Percentiles rank a stretch among this genome's conserved stretches.
These are phyloP conservation scores for Aphaenogaster rudis DNA, from an alignment of 1,140 invertebrate genomes.

Conservation along the genomic window DNA sequence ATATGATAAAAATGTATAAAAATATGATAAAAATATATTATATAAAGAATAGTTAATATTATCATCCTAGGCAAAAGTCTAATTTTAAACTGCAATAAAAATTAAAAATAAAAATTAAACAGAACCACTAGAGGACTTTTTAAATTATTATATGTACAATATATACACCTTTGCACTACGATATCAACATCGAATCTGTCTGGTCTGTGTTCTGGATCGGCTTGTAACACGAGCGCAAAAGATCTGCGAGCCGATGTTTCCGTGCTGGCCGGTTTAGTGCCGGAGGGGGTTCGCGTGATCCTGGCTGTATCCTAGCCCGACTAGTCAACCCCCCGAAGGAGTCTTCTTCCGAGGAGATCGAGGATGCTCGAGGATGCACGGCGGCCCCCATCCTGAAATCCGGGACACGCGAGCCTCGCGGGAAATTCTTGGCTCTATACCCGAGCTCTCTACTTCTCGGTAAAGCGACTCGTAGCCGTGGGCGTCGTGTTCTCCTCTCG, in stretches of 20 bases:
- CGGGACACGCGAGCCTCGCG: conserved; percentile 86
- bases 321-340: conserved; percentile 74
- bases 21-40: not conserved
- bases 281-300: conserved; percentile 81
- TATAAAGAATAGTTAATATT: not conserved
- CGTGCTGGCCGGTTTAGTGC: conserved; percentile 71
- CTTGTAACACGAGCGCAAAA: conserved; percentile 33
- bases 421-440: conserved; percentile 83
- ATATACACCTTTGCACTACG: not conserved
- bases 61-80: not conserved
- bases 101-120: not conserved
- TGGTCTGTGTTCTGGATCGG: conserved; percentile 11
- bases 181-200: not conserved
- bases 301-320: conserved; percentile 79
- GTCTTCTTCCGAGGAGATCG: conserved; percentile 77
- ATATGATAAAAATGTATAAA: not conserved
- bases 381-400: conserved; percentile 84
- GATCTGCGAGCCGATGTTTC: conserved; percentile 72
- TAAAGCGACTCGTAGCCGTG: conserved; percentile 79
- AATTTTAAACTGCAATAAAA: not conserved
- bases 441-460: conserved; percentile 78
- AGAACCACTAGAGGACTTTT: not conserved
- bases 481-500: conserved; percentile 76
- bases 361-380: conserved; percentile 82
- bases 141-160: not conserved